Evolutionary conservation across 2,888 invertebrate genomes (phyloP), one percentile per base, ranked within the genome.

Genomic region (Ernsta delagoae): DNA sequence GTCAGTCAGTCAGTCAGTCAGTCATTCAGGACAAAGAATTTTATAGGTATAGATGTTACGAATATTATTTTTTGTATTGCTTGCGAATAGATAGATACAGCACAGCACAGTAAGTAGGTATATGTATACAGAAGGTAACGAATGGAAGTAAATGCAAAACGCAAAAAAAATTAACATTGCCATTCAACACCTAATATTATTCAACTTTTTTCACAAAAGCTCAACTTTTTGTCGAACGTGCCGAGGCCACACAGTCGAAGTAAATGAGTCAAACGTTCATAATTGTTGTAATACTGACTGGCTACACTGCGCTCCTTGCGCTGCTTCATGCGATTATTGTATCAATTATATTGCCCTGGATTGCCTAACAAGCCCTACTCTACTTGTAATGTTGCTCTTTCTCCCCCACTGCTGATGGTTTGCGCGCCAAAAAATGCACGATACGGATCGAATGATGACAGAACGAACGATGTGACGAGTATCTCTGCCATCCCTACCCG

Each of bases 201-300:
- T 24, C 24, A 24, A 24, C 12, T 61, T 61, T 67, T 67, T 61
- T 59, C n/a, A 11, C 7, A 48, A 60, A 66, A 54, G 66, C 60
- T 59, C 50, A 11, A 16, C 50, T 54, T 66, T 67, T 67, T 36
- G 16, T 31, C 43, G 54, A 45, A 61, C 67, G 61, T 67, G 61
- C 43, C 39, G 66, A 66, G 66, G 66, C 54, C 56, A 67, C 50
- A 48, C 50, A 43, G 45, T 48, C 39, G 61, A 36, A 60, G 56
- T 56, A 67, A 68, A 68, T 68, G 67, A 68, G 67, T 68, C 67
- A 68, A 67, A 68, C 61, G 67, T 68, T 70, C 59, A 65, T 66
- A 43, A 7, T 39, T 31, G 31, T 31, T 31, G 31, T 31, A 31
- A 39, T 39, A 11, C 43, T 43, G 43, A 8, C 43, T 9, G 43